Evolutionary conservation across 2,797 vertebrate species (phyloP), one percentile per base, ranked within the genome.

Genomic region (Oryzias sinensis): DNA sequence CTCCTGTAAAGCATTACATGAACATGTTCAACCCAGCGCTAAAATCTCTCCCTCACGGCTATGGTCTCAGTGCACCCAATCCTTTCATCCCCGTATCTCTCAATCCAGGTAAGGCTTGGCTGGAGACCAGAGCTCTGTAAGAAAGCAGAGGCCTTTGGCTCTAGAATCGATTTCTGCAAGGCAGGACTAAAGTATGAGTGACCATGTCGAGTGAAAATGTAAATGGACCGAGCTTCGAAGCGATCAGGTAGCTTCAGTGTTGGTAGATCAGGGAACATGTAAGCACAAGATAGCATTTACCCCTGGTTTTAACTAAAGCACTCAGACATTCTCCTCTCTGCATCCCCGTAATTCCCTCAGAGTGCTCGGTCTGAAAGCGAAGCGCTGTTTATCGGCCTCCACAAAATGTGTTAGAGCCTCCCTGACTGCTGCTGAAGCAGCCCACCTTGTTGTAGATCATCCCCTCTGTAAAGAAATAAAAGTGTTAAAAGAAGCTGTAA

Each of bases 291-390:
- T 88, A 88, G 87, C 86, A 79, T 89, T 89, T 88, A 87, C 70
- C 79, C 84, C 83, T 63, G 85, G 85, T 87, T 89, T 87, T 87
- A 86, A 85, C 85, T 81, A 87, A 85, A 89, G 86, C 84, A 85
- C 88, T 88, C 87, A 83, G 79, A 87, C 82, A 62, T 85, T 89
- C 85, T 78, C 84, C 78, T 83, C 80, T 80, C 66, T 68, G 74
- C 83, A 85, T 82, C 83, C 80, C 80, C 74, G 80, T 88, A 88
- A 90, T 88, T 89, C 86, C 84, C 83, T 83, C 74, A 81, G 87
- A 89, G 87, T 87, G 85, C 78, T 82, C 49, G 17, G 64, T 77
- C 79, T 79, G 80, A 86, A 86, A 82, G 87, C 80, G 80, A 86
- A 87, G 83, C 87, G 82, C 87, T 57, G 82, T 88, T 37, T 89